Evolutionary conservation across 1,140 invertebrate species (phyloP).

Genomic region (Caerostris darwini): DNA sequence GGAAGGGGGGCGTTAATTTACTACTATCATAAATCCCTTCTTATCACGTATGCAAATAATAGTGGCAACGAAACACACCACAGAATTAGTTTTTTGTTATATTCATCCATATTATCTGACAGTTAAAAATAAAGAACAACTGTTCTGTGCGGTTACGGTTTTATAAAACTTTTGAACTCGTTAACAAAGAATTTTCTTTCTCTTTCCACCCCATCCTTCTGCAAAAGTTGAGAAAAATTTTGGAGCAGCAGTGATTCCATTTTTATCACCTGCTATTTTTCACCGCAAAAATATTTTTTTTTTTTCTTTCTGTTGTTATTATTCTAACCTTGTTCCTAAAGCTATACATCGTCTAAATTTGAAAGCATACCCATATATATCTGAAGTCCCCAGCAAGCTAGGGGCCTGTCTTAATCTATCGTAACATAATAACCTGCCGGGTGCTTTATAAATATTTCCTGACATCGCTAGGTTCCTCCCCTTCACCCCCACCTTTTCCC

Average conservation of each 20-base stretch:
- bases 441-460: slow-evolving; percentile 75
- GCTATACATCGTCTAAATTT: slow-evolving; percentile 71
- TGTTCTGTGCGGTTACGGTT: background rate
- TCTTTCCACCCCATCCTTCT: background rate
- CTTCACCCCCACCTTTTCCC: background rate
- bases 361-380: slow-evolving; percentile 56
- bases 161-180: slow-evolving; percentile 52
- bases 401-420: slow-evolving; percentile 75
- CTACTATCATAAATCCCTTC: slow-evolving; percentile 17
- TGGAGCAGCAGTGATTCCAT: slow-evolving; percentile 51
- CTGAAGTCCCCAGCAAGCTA: slow-evolving; percentile 24
- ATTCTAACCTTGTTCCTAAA: slow-evolving; percentile 69
- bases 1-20: background rate
- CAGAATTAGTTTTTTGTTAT: slow-evolving; percentile 3
- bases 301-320: slow-evolving; percentile 55
- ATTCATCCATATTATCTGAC: slow-evolving; percentile 37
- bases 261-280: slow-evolving; percentile 73
- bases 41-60: slow-evolving; percentile 2
- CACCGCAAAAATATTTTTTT: slow-evolving; percentile 1
- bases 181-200: slow-evolving; percentile 26
- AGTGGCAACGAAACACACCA: background rate
- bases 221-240: slow-evolving; percentile 20
- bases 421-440: slow-evolving; percentile 69
- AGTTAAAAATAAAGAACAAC: slow-evolving; percentile 38
- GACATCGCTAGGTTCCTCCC: slow-evolving; percentile 8